Percentiles rank a stretch among this genome's conserved stretches.
These are phyloP conservation scores for Eremobia ochroleuca DNA, from an alignment of 2,888 invertebrate species.

Conservation along the genomic window DNA sequence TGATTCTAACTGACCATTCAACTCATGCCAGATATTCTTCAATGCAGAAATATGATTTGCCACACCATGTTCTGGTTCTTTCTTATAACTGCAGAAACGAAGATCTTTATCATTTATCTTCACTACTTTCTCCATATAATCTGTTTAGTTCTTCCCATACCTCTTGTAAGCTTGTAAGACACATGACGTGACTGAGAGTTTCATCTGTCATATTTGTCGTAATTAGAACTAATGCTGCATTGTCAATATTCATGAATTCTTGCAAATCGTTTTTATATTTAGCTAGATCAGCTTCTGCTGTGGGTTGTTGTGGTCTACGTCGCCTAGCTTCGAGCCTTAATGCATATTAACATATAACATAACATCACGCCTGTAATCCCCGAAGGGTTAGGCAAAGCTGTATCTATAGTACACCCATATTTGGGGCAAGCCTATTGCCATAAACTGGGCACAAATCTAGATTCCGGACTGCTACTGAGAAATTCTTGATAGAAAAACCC, in stretches of 20 bases:
- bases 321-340: too few species aligned
- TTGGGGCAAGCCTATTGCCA: not conserved
- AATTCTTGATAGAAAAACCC: not conserved
- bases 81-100: not conserved
- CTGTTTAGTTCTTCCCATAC: not conserved
- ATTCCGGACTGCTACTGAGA: not conserved
- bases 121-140: not conserved
- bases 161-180: not conserved
- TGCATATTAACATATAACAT: not conserved
- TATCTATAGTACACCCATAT: too few species aligned
- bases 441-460: not conserved
- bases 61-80: not conserved
- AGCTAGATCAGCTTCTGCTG: too few species aligned
- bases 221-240: not conserved
- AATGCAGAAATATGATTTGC: not conserved
- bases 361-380: too few species aligned
- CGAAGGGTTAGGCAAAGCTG: not conserved
- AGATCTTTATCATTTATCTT: not conserved
- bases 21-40: not conserved
- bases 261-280: too few species aligned
- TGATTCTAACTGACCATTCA: not conserved
- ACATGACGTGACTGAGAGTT: not conserved
- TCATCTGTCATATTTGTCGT: not conserved
- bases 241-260: too few species aligned
- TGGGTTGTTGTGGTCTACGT: too few species aligned